Conservation (phyloP, 2,888 invertebrate species). For the Heterodera filipjevi region DNA sequence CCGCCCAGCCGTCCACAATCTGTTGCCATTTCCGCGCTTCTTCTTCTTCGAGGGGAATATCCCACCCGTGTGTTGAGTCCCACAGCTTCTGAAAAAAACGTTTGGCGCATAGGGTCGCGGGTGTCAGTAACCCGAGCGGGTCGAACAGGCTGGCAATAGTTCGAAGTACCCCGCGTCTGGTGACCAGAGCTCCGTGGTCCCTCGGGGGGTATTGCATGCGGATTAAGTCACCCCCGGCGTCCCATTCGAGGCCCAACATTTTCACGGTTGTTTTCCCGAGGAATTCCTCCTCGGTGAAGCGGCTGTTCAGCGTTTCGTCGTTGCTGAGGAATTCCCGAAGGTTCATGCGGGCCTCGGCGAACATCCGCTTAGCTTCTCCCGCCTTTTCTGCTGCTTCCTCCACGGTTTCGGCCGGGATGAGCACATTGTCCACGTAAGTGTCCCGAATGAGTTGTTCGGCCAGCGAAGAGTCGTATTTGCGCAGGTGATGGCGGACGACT, state of each 20-base stretch:
- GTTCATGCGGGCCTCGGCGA: conserved; percentile 37
- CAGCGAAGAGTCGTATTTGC: conserved; percentile 13
- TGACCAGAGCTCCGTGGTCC: neutral
- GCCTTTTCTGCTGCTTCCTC: conserved; percentile 27
- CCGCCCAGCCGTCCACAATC: neutral
- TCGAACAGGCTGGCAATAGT: conserved; percentile 33
- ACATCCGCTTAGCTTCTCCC: conserved; percentile 35
- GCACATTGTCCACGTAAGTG: conserved; percentile 45
- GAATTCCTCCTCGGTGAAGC: conserved; percentile 19
- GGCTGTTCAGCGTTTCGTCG: neutral
- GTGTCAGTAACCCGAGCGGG: conserved; percentile 36
- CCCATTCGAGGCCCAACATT: conserved; percentile 32
- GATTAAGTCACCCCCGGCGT: conserved; percentile 20
- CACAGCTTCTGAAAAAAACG: conserved; percentile 38
- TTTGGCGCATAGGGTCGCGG: conserved; percentile 29
- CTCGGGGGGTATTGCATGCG: neutral
- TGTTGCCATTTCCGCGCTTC: conserved; percentile 9
- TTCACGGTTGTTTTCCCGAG: conserved; percentile 12
- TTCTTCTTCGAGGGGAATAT: neutral
- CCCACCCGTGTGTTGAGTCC: conserved; percentile 34
- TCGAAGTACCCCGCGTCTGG: conserved; percentile 27
- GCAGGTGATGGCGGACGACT: conserved; percentile 7
- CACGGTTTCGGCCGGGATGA: conserved; percentile 10
- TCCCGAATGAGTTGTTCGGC: conserved; percentile 28
- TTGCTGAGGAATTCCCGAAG: conserved; percentile 39